Evolutionary conservation across 2,797 vertebrate genomes (phyloP).

Genomic region (Poliocrania exsul): DNA sequence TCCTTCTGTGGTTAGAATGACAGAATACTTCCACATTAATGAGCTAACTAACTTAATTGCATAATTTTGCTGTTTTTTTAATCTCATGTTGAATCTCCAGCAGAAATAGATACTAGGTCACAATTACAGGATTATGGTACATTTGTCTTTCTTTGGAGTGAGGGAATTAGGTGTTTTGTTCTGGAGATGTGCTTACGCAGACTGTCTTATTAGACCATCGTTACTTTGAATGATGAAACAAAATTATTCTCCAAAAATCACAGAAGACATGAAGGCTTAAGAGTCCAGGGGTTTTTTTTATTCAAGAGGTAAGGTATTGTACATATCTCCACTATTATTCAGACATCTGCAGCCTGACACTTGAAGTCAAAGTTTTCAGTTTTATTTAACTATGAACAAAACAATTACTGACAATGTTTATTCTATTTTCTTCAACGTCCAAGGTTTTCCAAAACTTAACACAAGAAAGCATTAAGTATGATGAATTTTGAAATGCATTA

Average conservation of each 20-base stretch:
- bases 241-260: background rate
- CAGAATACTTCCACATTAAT: conserved; percentile 30
- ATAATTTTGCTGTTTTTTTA: background rate
- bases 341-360: background rate
- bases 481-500: background rate
- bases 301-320: background rate
- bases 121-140: background rate
- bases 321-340: background rate
- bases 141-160: background rate
- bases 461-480: background rate
- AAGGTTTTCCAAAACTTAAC: background rate
- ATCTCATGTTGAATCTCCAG: background rate
- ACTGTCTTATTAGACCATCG: background rate
- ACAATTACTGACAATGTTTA: background rate
- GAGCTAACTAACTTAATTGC: background rate
- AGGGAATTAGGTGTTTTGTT: background rate
- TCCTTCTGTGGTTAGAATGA: conserved; percentile 23
- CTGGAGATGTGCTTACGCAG: background rate
- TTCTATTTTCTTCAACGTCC: background rate
- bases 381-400: background rate
- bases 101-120: background rate
- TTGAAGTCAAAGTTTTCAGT: background rate
- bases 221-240: background rate
- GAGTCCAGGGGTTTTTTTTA: background rate
- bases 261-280: background rate